Conservation (phyloP, 2,888 invertebrate species). For the Lottia gigantea region DNA sequence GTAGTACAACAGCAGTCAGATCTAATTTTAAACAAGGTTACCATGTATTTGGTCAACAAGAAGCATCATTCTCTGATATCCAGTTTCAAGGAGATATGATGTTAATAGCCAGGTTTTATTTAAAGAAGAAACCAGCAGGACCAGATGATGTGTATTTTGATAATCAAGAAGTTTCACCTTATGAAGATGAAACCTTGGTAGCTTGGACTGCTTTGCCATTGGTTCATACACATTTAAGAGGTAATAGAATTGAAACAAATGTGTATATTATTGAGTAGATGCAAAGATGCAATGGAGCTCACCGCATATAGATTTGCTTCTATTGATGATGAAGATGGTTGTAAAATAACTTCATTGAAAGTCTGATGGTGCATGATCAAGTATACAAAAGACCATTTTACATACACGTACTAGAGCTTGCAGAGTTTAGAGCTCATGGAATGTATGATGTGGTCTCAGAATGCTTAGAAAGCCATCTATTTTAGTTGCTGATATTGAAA, state of each 20-base stretch:
- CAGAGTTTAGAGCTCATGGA: no score
- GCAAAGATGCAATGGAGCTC: no score
- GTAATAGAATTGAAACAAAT: slow-evolving; percentile 36
- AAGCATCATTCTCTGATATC: slow-evolving; percentile 60
- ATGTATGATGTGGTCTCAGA: no score
- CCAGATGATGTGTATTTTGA: slow-evolving; percentile 38
- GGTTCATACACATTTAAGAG: slow-evolving; percentile 42
- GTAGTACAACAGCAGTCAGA: slow-evolving; percentile 61
- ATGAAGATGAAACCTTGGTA: slow-evolving; percentile 57
- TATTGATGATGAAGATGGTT: no score
- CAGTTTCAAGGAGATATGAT: slow-evolving; percentile 60
- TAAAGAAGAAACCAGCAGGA: slow-evolving; percentile 44
- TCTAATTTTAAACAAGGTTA: slow-evolving; percentile 62
- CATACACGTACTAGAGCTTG: no score
- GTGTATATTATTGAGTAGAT: neutral
- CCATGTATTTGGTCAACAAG: slow-evolving; percentile 67
- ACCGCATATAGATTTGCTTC: no score
- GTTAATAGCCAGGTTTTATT: slow-evolving; percentile 61
- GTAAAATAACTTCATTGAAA: no score
- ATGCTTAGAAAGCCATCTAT: no score
- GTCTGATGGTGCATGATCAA: no score
- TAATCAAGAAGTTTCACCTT: slow-evolving; percentile 41
- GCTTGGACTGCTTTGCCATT: slow-evolving; percentile 64
- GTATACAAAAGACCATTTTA: no score
- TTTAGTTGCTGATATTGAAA: neutral